Conservation (phyloP, 2,797 vertebrate genomes). For the Decapterus maruadsi region DNA sequence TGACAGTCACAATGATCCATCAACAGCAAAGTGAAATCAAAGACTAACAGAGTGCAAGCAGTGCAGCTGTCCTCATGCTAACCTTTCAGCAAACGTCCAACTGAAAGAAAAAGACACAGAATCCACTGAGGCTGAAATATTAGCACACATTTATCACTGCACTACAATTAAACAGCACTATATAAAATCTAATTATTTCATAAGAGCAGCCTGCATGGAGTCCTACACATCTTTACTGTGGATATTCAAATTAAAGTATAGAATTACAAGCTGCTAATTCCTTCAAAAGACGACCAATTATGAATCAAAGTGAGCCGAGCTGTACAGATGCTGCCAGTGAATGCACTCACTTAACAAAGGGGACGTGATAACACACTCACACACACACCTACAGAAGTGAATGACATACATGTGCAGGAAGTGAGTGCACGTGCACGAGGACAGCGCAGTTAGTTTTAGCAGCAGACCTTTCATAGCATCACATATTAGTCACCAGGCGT, state of each 20-base stretch:
- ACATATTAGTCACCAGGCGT: slow-evolving; percentile 83
- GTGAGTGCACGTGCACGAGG: slow-evolving; percentile 3
- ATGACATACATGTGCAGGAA: slow-evolving; percentile 34
- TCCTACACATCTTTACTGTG: slow-evolving; percentile 45
- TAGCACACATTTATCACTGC: slow-evolving; percentile 14
- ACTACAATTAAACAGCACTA: slow-evolving; percentile 18
- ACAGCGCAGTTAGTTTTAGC: slow-evolving; percentile 45
- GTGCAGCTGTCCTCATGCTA: neutral
- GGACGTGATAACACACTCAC: slow-evolving; percentile 51
- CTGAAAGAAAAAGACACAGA: neutral
- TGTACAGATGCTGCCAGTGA: slow-evolving; percentile 64
- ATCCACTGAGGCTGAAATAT: slow-evolving; percentile 18
- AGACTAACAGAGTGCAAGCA: too few relatives aligned
- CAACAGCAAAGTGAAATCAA: neutral
- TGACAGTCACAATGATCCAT: neutral
- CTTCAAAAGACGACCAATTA: slow-evolving; percentile 73
- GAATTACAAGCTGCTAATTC: slow-evolving; percentile 77
- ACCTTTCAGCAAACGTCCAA: neutral
- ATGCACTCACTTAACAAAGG: slow-evolving; percentile 72
- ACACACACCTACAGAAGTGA: slow-evolving; percentile 48
- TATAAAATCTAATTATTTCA: slow-evolving; percentile 58
- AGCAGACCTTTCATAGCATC: slow-evolving; percentile 72
- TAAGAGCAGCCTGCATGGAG: slow-evolving; percentile 15
- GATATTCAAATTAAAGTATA: slow-evolving; percentile 69
- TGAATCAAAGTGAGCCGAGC: slow-evolving; percentile 73